Percentiles rank a stretch among this genome's conserved stretches.
These are phyloP conservation scores for Asbolus verrucosus DNA, from an alignment of 1,140 invertebrate genomes.

Conservation along the genomic window DNA sequence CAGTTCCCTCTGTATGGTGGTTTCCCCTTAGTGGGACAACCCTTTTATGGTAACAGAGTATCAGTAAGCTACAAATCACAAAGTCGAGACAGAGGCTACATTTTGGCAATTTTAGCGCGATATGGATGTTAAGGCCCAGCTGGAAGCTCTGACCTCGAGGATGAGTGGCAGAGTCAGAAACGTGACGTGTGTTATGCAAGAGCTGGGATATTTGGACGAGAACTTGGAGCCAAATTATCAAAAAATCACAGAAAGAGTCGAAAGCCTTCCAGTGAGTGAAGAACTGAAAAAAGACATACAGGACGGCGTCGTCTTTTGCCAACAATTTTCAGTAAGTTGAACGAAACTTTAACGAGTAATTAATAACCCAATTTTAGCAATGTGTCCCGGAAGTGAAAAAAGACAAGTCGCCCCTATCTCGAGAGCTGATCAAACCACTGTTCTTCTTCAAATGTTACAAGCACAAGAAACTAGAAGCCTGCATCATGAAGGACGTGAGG, in stretches of 20 bases:
- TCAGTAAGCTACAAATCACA: constrained; percentile 58
- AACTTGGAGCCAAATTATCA: constrained; percentile 74
- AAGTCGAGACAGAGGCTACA: background rate
- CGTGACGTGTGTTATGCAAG: constrained; percentile 76
- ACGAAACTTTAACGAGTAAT: too few species aligned
- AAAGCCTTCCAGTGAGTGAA: constrained; percentile 69
- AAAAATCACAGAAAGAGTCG: constrained; percentile 71
- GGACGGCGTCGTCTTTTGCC: constrained; percentile 73
- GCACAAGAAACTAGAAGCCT: constrained; percentile 77
- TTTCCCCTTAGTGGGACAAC: constrained; percentile 58
- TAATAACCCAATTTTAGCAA: constrained; percentile 71
- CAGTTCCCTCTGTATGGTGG: constrained; percentile 56
- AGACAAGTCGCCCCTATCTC: constrained; percentile 70
- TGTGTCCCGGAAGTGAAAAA: constrained; percentile 74
- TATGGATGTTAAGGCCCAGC: constrained; percentile 70
- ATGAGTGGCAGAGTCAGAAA: constrained; percentile 69
- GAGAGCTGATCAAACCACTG: constrained; percentile 74
- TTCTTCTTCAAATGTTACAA: constrained; percentile 79
- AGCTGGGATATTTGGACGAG: constrained; percentile 74
- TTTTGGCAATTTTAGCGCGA: constrained; percentile 65
- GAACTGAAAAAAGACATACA: constrained; percentile 73
- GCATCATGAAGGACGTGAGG: constrained; percentile 76
- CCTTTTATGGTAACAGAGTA: constrained; percentile 58
- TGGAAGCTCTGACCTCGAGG: constrained; percentile 69
- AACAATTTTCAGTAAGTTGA: constrained; percentile 72